Conservation (phyloP, 2,797 vertebrate genomes). For the Anabas testudineus region DNA sequence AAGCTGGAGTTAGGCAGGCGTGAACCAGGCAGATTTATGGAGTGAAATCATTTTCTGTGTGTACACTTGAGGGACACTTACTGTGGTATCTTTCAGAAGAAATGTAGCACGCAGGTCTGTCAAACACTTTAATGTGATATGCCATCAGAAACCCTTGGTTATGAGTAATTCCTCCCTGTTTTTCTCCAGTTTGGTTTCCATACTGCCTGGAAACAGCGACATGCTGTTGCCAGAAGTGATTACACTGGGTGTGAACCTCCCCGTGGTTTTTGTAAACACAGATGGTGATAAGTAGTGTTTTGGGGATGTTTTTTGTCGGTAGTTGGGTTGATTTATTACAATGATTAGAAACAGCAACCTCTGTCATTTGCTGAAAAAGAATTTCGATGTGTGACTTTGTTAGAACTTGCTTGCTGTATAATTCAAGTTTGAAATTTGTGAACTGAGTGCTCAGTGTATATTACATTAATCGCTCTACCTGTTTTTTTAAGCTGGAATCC, state of each 20-base stretch:
- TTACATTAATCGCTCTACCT: background rate
- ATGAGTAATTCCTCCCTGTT: constrained; percentile 57
- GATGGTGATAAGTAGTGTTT: constrained; percentile 31
- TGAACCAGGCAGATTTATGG: background rate
- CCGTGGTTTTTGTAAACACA: constrained; percentile 50
- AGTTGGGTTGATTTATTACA: background rate
- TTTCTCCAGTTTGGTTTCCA: constrained; percentile 33
- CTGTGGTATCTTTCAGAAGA: background rate
- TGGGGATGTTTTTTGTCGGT: constrained; percentile 13
- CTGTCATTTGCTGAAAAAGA: constrained; percentile 2
- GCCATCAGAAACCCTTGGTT: constrained; percentile 2
- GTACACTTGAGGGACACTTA: background rate
- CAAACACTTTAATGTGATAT: background rate
- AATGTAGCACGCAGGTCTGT: background rate
- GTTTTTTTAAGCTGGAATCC: background rate
- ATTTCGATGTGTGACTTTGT: background rate
- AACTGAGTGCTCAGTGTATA: background rate
- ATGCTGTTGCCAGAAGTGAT: constrained; percentile 44
- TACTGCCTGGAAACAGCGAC: constrained; percentile 41
- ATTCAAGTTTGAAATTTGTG: background rate
- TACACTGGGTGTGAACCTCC: constrained; percentile 46
- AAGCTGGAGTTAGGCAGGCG: too few relatives aligned
- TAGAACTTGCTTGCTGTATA: background rate
- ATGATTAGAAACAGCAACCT: background rate
- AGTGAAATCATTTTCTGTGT: background rate